These are phyloP conservation scores for Eremophila alpestris DNA, from an alignment of 2,797 vertebrate species.

Conservation along the genomic window DNA sequence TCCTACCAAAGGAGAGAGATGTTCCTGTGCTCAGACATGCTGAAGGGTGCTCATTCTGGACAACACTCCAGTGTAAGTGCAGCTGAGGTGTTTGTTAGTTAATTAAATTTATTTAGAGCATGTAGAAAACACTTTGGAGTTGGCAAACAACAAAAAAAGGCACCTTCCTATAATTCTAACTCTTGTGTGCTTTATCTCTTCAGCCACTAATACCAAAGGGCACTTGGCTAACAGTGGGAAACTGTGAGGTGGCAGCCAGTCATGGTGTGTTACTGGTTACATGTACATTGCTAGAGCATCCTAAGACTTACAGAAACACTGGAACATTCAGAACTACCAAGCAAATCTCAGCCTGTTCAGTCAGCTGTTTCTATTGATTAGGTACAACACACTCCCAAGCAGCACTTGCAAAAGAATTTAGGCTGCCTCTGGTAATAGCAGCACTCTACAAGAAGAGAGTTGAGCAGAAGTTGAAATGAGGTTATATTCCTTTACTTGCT, in stretches of 20 bases:
- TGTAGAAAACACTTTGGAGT: background rate
- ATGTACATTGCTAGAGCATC: background rate
- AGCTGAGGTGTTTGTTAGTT: background rate
- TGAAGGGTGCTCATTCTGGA: background rate
- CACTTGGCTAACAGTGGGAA: background rate
- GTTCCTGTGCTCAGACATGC: background rate
- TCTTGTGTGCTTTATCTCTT: background rate
- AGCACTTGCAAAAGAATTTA: background rate
- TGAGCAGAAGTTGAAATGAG: background rate
- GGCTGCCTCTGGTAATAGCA: background rate
- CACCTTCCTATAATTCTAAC: background rate
- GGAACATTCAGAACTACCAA: background rate
- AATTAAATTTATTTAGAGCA: background rate
- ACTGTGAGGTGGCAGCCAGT: background rate
- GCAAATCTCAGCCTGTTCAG: background rate
- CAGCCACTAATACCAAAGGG: background rate
- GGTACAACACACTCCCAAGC: background rate
- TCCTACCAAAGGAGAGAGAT: background rate
- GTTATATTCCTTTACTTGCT: background rate
- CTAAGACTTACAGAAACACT: background rate
- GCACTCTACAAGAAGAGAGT: background rate
- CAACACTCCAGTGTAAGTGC: background rate
- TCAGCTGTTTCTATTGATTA: background rate
- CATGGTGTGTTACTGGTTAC: background rate
- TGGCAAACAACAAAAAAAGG: background rate